These are phyloP conservation scores for Scaptomyza polygonia DNA, from an alignment of 2,888 invertebrate species.

Conservation along the genomic window DNA sequence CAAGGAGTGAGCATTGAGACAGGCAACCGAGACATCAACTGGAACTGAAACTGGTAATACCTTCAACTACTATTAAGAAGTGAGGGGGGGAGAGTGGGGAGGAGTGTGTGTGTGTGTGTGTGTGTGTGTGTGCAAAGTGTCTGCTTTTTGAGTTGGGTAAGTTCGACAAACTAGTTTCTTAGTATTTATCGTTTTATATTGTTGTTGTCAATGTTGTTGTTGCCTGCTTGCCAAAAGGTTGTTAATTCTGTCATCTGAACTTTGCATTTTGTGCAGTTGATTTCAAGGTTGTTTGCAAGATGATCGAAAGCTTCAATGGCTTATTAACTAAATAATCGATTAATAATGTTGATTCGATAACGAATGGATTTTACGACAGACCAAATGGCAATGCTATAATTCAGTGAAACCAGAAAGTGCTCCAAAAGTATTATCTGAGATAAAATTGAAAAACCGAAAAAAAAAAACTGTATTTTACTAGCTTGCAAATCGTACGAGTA, in stretches of 20 bases:
- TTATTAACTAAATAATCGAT: no score
- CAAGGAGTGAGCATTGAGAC: constrained; percentile 33
- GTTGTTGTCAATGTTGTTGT: constrained; percentile 1
- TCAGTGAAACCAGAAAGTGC: no score
- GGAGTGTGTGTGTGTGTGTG: not conserved
- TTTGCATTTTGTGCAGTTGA: constrained; percentile 24
- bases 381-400: no score
- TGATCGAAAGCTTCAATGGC: no score
- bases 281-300: constrained; percentile 21
- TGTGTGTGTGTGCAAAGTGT: constrained; percentile 27
- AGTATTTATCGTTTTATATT: constrained; percentile 3
- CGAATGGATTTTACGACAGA: no score
- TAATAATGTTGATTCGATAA: no score
- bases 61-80: not conserved
- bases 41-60: constrained; percentile 40
- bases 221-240: constrained; percentile 28
- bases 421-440: no score
- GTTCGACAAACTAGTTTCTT: constrained; percentile 53
- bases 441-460: no score
- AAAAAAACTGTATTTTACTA: no score
- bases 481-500: no score
- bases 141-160: constrained; percentile 59
- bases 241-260: constrained; percentile 54
- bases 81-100: not conserved
- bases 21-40: constrained; percentile 41